These are phyloP conservation scores for Stenchaetothrips biformis DNA, from an alignment of 2,888 invertebrate species.

Conservation along the genomic window DNA sequence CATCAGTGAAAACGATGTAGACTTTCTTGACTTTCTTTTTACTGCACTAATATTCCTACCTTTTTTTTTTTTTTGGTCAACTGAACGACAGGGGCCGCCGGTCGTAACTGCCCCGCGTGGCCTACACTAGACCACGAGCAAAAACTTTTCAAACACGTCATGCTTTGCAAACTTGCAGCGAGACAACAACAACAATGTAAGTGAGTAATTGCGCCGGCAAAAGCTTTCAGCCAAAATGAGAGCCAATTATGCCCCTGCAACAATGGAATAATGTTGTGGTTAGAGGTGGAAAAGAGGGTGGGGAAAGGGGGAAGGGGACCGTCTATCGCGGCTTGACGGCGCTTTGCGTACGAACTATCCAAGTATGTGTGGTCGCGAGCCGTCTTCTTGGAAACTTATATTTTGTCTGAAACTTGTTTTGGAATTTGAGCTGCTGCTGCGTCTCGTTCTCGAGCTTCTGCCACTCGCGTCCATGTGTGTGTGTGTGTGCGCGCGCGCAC, in stretches of 20 bases:
- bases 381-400: too few relatives aligned
- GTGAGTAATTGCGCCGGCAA: constrained; percentile 12
- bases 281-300: not conserved
- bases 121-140: not conserved
- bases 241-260: constrained; percentile 4
- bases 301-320: not conserved
- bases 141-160: constrained; percentile 3
- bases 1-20: too few relatives aligned
- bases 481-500: too few relatives aligned
- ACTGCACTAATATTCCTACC: too few relatives aligned
- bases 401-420: too few relatives aligned
- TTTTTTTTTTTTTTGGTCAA: not conserved
- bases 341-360: too few relatives aligned
- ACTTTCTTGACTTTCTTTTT: too few relatives aligned
- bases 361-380: too few relatives aligned
- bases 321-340: too few relatives aligned
- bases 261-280: not conserved
- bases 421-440: too few relatives aligned
- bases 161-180: constrained; percentile 5
- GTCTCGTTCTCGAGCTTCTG: too few relatives aligned
- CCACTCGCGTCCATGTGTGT: too few relatives aligned
- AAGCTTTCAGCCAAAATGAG: constrained; percentile 1
- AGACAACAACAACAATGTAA: constrained; percentile 13
- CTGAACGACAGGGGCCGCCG: not conserved
- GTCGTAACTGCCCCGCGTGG: not conserved